phyloP scores from a whole-genome alignment of 2,113 vertebrate genomes.

The Zosterops lateralis region DNA sequence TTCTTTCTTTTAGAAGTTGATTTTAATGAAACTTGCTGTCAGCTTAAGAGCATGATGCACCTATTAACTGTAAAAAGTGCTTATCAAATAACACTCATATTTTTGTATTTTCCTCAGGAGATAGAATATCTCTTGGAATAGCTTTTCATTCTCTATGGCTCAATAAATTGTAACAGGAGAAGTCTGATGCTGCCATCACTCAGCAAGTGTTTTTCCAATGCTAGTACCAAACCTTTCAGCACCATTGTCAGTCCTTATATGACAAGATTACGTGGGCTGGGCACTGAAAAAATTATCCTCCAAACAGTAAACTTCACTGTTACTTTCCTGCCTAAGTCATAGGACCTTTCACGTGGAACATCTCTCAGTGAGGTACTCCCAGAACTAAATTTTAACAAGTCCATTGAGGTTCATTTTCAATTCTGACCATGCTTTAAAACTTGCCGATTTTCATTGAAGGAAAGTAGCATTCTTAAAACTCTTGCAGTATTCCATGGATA shows the following conservation, averaged over 20 bases:
- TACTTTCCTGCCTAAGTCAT: background rate
- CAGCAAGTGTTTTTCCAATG: background rate
- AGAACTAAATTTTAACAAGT: background rate
- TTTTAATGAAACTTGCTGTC: background rate
- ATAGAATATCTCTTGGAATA: background rate
- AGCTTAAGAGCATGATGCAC: background rate
- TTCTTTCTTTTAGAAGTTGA: background rate
- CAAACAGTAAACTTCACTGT: background rate
- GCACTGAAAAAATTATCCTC: background rate
- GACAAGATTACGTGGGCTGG: accelerated
- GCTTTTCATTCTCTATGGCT: background rate
- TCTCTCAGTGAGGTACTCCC: background rate
- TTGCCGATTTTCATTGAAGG: background rate
- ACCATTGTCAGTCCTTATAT: background rate
- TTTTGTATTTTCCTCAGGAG: background rate
- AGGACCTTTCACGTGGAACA: background rate
- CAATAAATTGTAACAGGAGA: background rate
- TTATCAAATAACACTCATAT: background rate
- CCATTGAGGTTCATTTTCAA: background rate
- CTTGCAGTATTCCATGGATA: background rate
- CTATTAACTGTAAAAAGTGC: background rate
- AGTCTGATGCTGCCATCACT: background rate
- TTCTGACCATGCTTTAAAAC: background rate
- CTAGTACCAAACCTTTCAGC: background rate
- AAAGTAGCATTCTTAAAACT: background rate